Evolutionary conservation across 2,888 invertebrate genomes (phyloP), one percentile per base, ranked within the genome.

Genomic region (Aethes cnicana): DNA sequence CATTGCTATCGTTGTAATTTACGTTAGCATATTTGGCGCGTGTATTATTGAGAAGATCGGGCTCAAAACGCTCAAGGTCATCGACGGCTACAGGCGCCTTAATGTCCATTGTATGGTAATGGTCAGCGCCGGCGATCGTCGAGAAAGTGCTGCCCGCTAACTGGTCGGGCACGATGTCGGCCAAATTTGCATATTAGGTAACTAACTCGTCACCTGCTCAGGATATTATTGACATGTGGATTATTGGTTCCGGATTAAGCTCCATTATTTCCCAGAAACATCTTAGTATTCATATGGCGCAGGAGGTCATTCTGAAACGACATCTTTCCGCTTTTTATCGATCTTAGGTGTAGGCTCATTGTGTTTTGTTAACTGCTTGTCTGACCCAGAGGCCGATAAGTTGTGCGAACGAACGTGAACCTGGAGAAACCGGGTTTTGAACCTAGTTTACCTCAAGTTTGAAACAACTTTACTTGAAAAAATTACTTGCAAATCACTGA

Each of bases 81-180:
- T n/a, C n/a, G n/a, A n/a, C n/a, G n/a, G n/a, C n/a, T n/a, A n/a
- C n/a, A n/a, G n/a, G n/a, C n/a, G n/a, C n/a, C n/a, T n/a, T n/a
- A 69, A 72, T 66, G 71, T 68, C 66, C 65, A 82, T 83, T 85
- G 81, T 84, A 82, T 85, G 80, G 71, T 79, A 84, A 81, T 79
- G 68, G 60, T 47, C 47, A 37, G 53, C n/a, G 57, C 56, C 62
- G 63, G 60, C 63, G n/a, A n/a, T n/a, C n/a, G 69, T 56, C 76
- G 81, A 79, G 85, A 86, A 86, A 85, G 85, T 82, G 69, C 63
- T 67, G 63, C 50, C 49, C 66, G 73, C 76, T 81, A 80, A 80
- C 76, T 78, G 76, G 74, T 66, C 74, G 72, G 65, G 68, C 77
- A 77, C 81, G 79, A 79, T 75, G 67, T 73, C 71, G 74, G 70